Percentiles rank a stretch among this genome's conserved stretches.
These are phyloP conservation scores for Drosophila algonquin DNA, from an alignment of 2,888 invertebrate genomes.

Conservation along the genomic window DNA sequence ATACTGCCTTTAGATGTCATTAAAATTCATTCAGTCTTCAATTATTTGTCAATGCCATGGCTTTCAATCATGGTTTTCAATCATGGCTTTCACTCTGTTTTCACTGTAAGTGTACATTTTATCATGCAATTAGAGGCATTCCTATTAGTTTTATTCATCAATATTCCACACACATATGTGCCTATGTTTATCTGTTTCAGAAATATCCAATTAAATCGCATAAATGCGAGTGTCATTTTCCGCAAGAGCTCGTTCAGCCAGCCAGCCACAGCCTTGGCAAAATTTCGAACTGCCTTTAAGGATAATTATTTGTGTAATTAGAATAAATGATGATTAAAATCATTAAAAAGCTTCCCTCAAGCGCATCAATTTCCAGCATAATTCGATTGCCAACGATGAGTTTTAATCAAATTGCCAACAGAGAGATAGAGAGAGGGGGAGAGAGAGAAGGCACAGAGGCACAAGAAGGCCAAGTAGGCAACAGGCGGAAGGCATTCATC, in stretches of 20 bases:
- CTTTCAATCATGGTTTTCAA: no score
- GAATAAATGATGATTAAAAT: slow-evolving; percentile 57
- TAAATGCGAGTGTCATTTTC: background rate
- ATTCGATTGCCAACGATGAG: slow-evolving; percentile 56
- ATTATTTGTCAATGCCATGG: no score
- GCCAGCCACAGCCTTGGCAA: slow-evolving; percentile 11
- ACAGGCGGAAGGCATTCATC: slow-evolving; percentile 23
- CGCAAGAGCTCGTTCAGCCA: background rate
- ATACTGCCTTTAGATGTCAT: background rate
- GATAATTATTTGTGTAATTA: slow-evolving; percentile 62
- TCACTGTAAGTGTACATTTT: no score
- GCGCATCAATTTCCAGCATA: slow-evolving; percentile 64
- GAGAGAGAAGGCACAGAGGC: no score
- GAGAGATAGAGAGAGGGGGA: background rate
- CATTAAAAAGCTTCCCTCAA: slow-evolving; percentile 63
- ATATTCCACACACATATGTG: no score
- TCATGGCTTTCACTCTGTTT: no score
- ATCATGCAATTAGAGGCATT: no score
- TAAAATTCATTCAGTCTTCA: background rate
- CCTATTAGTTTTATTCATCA: no score
- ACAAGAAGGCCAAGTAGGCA: slow-evolving; percentile 27
- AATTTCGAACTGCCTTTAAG: slow-evolving; percentile 1
- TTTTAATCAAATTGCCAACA: slow-evolving; percentile 70
- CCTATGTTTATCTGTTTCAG: no score
- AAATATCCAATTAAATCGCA: background rate